Conservation (phyloP, 2,797 vertebrate genomes). For the Ficedula albicollis region DNA sequence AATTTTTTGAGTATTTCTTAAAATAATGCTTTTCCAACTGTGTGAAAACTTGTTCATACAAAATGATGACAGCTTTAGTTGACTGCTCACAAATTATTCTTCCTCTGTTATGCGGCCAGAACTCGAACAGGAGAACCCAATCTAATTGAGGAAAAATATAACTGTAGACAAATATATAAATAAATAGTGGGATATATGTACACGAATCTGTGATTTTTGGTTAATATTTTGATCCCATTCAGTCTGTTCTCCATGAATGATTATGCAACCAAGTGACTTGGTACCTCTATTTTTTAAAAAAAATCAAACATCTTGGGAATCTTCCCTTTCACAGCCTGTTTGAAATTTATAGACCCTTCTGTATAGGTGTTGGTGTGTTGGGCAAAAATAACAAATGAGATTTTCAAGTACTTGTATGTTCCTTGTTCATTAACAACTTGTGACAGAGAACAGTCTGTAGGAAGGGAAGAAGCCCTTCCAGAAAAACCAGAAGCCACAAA, state of each 20-base stretch:
- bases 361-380: background rate
- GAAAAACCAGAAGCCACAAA: accelerated
- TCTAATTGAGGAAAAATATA: background rate
- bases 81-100: background rate
- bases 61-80: background rate
- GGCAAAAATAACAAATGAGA: background rate
- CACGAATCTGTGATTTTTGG: background rate
- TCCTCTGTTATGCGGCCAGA: background rate
- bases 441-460: background rate
- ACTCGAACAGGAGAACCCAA: background rate
- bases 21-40: background rate
- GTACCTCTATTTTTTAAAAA: background rate
- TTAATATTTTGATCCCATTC: background rate
- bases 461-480: background rate
- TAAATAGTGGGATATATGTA: background rate
- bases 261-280: background rate
- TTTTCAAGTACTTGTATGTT: background rate
- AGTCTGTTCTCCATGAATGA: background rate
- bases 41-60: background rate
- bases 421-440: background rate
- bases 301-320: background rate
- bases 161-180: background rate
- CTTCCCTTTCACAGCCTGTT: background rate
- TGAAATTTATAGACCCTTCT: background rate
- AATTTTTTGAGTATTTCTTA: background rate